These are phyloP conservation scores for Opisthocomus hoazin DNA, from an alignment of 2,113 vertebrate genomes.

Conservation along the genomic window DNA sequence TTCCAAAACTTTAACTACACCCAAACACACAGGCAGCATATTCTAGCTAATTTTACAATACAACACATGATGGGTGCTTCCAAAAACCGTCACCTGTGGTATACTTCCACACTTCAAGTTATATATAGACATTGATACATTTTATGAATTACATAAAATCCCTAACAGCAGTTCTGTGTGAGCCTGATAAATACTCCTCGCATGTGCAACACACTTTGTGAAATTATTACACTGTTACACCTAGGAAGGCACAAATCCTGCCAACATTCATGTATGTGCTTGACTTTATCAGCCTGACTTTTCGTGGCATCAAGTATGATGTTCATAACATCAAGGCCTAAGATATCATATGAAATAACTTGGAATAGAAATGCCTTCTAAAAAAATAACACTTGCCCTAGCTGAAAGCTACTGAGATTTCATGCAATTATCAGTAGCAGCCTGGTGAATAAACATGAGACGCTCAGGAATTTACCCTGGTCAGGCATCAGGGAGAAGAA, in stretches of 20 bases:
- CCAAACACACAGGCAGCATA: neutral
- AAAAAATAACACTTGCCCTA: neutral
- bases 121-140: neutral
- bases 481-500: neutral
- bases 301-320: neutral
- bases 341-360: conserved; percentile 3
- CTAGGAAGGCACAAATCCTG: neutral
- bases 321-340: neutral
- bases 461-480: neutral
- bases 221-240: neutral
- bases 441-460: neutral
- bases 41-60: neutral
- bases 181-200: neutral
- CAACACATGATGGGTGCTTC: neutral
- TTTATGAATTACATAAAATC: neutral
- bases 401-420: conserved; percentile 23
- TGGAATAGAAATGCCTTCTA: neutral
- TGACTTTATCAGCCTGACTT: conserved; percentile 15
- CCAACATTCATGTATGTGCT: neutral
- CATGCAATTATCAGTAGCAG: neutral
- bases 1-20: neutral
- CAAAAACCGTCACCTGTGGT: neutral
- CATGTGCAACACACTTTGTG: neutral
- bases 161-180: neutral
- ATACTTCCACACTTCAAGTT: neutral